Conservation (phyloP, 2,797 vertebrate genomes). For the Buceros bicornis region DNA sequence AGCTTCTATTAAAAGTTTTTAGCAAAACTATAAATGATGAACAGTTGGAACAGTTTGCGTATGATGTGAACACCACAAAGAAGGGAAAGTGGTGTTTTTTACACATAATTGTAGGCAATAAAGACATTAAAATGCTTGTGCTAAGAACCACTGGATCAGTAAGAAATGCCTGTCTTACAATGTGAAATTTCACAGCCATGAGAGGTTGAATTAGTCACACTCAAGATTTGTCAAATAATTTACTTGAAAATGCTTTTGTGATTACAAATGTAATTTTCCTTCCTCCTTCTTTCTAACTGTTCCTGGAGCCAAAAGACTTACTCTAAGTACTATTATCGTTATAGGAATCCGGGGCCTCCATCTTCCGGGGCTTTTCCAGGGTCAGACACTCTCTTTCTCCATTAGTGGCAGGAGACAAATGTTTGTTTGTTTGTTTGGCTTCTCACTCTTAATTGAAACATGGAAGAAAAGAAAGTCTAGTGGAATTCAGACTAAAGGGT, state of each 20-base stretch:
- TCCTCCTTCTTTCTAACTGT: neutral
- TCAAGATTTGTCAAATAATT: neutral
- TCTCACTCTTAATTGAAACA: neutral
- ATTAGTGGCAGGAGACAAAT: neutral
- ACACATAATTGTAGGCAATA: neutral
- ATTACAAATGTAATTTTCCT: neutral
- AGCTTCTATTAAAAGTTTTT: neutral
- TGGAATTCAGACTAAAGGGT: neutral
- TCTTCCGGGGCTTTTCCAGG: neutral
- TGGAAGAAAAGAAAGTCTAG: neutral
- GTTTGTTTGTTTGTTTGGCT: neutral
- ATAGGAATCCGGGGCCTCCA: neutral
- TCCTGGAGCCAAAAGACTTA: neutral
- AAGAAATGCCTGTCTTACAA: neutral
- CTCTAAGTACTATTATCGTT: neutral
- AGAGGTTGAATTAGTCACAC: neutral
- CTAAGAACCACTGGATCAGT: neutral
- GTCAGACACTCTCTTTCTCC: neutral
- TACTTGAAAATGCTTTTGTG: neutral
- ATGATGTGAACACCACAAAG: neutral
- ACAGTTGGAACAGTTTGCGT: neutral
- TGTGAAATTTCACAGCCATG: neutral
- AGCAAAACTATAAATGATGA: neutral
- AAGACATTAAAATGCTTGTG: neutral
- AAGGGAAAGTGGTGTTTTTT: neutral